Evolutionary conservation across 1,140 invertebrate genomes (phyloP), one percentile per base, ranked within the genome.

Genomic region (Aplysia californica): DNA sequence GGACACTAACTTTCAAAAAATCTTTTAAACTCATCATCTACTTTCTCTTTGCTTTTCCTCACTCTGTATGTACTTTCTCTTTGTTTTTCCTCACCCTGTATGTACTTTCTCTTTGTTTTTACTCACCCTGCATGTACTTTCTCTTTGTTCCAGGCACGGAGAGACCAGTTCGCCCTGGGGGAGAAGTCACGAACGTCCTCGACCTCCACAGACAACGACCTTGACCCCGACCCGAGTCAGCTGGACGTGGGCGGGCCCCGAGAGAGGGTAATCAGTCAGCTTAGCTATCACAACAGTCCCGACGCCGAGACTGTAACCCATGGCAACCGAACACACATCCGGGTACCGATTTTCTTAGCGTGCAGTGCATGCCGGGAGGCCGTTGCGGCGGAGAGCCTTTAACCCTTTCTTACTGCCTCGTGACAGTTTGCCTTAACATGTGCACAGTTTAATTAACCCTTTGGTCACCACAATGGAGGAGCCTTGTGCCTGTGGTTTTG

Each of bases 231-330:
- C 72, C 58, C 23, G 31, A 50, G 66, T 61, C 50, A 35, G 31
- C 3, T 75, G 59, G 29, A 44, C 21, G 59, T 59, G 6, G 31
- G 44, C 38, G 72, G 55, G 35, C 66, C 72, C 26, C 36, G 72
- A 1, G 72, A 75, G 41, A 26, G 72, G 72, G 72, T 75, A 75
- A 2, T 58, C 59, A 50, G n/a, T n/a, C n/a, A n/a, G n/a, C n/a
- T n/a, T n/a, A n/a, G n/a, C n/a, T n/a, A n/a, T n/a, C n/a, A n/a
- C n/a, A n/a, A n/a, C n/a, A n/a, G n/a, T n/a, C n/a, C n/a, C n/a
- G n/a, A n/a, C n/a, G n/a, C n/a, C n/a, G n/a, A n/a, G n/a, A n/a
- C n/a, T n/a, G n/a, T n/a, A n/a, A n/a, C n/a, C n/a, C n/a, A n/a
- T n/a, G n/a, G n/a, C n/a, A n/a, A n/a, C n/a, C n/a, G n/a, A n/a